phyloP scores from a whole-genome alignment of 2,797 vertebrate species.

The Darevskia nairensis region DNA sequence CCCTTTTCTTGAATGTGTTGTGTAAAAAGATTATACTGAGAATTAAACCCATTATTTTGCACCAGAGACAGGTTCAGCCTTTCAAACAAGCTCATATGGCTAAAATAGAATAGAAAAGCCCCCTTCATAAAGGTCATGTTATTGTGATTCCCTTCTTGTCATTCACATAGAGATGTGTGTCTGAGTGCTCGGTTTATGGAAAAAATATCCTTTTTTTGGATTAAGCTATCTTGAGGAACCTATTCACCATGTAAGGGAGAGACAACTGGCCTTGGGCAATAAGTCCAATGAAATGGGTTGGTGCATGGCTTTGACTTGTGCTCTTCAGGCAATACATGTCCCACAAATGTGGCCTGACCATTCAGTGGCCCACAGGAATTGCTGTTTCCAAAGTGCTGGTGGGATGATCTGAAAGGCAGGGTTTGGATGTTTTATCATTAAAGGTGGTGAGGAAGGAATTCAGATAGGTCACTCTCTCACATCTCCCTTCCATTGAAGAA shows the following conservation, averaged over 20 bases:
- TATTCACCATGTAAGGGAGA: neutral
- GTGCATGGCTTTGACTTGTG: neutral
- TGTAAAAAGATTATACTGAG: conserved; percentile 12
- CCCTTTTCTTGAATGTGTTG: conserved; percentile 1
- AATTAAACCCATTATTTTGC: conserved; percentile 48
- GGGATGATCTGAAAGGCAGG: neutral
- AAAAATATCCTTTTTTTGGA: conserved; percentile 15
- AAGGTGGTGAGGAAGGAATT: neutral
- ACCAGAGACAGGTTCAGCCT: neutral
- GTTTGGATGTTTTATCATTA: conserved; percentile 38
- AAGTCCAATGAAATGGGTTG: neutral
- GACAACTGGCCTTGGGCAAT: neutral
- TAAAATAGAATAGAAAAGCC: neutral
- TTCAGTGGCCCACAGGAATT: neutral
- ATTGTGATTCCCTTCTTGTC: neutral
- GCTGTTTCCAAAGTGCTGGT: conserved; percentile 11
- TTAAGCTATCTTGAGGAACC: neutral
- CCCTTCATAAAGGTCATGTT: neutral
- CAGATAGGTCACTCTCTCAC: neutral
- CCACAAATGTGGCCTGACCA: conserved; percentile 16
- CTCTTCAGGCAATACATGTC: conserved; percentile 25
- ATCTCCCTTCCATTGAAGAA: neutral
- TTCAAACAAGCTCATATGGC: neutral
- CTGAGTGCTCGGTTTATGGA: neutral
- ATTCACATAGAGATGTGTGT: neutral